Evolutionary conservation across 2,113 vertebrate genomes (phyloP).

Genomic region (Nothobranchius furzeri): DNA sequence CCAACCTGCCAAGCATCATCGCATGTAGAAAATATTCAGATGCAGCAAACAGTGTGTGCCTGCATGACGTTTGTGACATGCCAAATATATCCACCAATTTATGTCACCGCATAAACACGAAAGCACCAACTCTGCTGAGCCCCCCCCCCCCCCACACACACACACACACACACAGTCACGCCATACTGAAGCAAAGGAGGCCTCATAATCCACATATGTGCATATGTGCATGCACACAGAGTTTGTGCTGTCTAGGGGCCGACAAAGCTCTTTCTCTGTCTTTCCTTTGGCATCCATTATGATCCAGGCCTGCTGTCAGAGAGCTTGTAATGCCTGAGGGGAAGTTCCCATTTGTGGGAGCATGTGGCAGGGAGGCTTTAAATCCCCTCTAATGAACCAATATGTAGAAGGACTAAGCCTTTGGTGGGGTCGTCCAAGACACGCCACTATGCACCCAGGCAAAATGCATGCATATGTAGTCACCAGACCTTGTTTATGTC

Average conservation of each 20-base stretch:
- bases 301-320: conserved; percentile 72
- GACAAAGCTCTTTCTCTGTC: conserved; percentile 69
- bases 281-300: conserved; percentile 72
- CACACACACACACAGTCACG: conserved; percentile 14
- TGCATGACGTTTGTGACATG: background rate
- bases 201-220: conserved; percentile 46
- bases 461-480: conserved; percentile 74
- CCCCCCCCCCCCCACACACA: background rate
- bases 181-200: conserved; percentile 9
- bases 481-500: conserved; percentile 68
- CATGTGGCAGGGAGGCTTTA: conserved; percentile 77
- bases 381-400: conserved; percentile 79
- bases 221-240: conserved; percentile 31
- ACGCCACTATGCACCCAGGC: conserved; percentile 49
- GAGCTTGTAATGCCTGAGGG: conserved; percentile 77
- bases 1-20: conserved; percentile 23
- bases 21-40: conserved; percentile 25
- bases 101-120: background rate
- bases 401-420: conserved; percentile 76
- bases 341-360: conserved; percentile 78
- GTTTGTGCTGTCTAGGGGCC: conserved; percentile 58
- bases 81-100: conserved; percentile 11
- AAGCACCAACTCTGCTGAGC: background rate
- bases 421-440: conserved; percentile 66
- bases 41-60: conserved; percentile 13